Base-by-base conservation (phyloP, 2,888 invertebrate species). In the Metallyticus violacea region DNA sequence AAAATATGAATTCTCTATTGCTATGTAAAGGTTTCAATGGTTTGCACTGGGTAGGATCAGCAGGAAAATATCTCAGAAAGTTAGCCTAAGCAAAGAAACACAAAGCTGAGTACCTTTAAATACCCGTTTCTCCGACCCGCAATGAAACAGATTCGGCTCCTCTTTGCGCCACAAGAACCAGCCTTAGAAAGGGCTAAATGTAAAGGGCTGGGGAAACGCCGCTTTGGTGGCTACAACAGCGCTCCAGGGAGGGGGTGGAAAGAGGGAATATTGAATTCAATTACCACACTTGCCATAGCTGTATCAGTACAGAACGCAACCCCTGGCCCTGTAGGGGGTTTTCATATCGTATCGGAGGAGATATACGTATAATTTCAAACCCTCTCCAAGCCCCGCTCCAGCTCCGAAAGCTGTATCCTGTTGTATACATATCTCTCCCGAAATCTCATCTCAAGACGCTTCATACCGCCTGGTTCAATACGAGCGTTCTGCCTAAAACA, bases 261-360 rank as follows among this genome's bases (percentile, higher is more conserved):
- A 82, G 79, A 25, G 77, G 85, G 87, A 87, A 81, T 87, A 87
- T 87, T 87, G 87, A 85, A 87, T 87, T 87, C 87, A 87, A 87
- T 87, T 87, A 87, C 87, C 79, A 80, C 87, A 81, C 79, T 81
- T 81, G 81, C 85, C 87, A 30, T 25, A 83, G 83, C 83, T 77
- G 76, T 77, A 83, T 28, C 83, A 27, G 82, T 82, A 62, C 82
- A 82, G 40, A 62, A 62, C 40, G 40, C 40, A 62, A 62, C 40
- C 40, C 76, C 82, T 82, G 27, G 82, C 82, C 82, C 82, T 82
- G 76, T 76, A 82, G 82, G 82, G 82, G 62, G 77, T 76, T 83
- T 83, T 83, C 83, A 83, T 83, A 83, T 83, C 83, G 77, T 83
- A 83, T 83, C 83, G 83, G 83, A 83, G 83, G 40, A 26, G 26